Evolutionary conservation across 2,113 vertebrate genomes (phyloP), one percentile per base, ranked within the genome.

Genomic region (Corythornis cristatus): DNA sequence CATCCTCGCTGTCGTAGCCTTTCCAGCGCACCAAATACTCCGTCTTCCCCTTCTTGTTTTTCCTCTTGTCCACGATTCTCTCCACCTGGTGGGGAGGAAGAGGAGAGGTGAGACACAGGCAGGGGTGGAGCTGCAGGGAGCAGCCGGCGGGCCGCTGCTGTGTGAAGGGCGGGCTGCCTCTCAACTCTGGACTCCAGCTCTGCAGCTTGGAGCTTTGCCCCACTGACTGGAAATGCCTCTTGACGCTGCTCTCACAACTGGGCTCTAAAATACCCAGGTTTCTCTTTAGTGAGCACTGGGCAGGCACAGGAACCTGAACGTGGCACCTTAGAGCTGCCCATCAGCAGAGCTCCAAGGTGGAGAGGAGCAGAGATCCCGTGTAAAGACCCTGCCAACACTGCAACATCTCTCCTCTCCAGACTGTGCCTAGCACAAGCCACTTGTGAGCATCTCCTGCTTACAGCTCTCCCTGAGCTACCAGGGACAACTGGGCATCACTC

Each of bases 21-120:
- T 99, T 98, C 99, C 99, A 99, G 61, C 98, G 97, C 26, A 99
- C 99, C 94, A 99, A 96, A 86, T 99, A 99, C 88, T 99, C 99
- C 23, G 98, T 98, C 97, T 98, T 98, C 60, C 99, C 99, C 91
- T 99, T 99, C 96, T 98, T 99, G 96, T 98, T 99, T 97, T 98
- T 99, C 92, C 99, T 98, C 93, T 98, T 98, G 92, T 99, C 99
- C 95, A 99, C 98, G 58, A 99, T 99, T 80, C 98, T 97, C 96
- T 99, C 99, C 95, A 99, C 99, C 99, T 99, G 97, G 86, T 89
- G 57, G 90, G 85, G 94, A 95, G 53, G 50, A 93, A 89, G 93
- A 93, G 61, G 25, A 86, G 67, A 86, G 66, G 42, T 95, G 64
- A 90, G 45, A 16, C 25, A 87, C 5, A 45, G 88, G 37, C 80